These are phyloP conservation scores for Trididemnum clinides DNA, from an alignment of 23 tunicate genomes.

Conservation along the genomic window DNA sequence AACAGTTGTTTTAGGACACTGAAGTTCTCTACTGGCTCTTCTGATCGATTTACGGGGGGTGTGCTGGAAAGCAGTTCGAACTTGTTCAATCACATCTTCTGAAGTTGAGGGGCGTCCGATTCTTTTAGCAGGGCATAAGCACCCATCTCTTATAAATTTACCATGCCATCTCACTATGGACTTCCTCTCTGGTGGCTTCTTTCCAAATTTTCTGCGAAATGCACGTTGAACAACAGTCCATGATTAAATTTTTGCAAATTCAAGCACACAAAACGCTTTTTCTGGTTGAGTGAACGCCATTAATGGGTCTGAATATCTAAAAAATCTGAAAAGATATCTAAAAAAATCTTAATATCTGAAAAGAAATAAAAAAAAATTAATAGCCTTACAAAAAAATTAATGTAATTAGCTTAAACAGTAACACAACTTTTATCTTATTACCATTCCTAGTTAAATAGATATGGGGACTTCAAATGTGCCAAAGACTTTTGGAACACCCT, in stretches of 20 bases:
- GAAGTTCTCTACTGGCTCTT: neutral
- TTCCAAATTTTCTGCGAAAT: constrained; percentile 15
- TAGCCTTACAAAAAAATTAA: constrained; percentile 23
- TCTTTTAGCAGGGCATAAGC: constrained; percentile 9
- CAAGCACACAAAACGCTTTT: constrained; percentile 17
- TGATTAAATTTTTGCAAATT: no score
- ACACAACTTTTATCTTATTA: constrained; percentile 21
- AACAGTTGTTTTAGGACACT: no score
- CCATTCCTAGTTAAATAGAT: constrained; percentile 20
- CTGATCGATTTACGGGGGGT: no score
- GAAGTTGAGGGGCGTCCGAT: constrained; percentile 8
- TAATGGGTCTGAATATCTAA: no score
- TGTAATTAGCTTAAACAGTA: constrained; percentile 12
- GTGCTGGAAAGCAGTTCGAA: no score
- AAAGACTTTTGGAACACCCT: constrained; percentile 32
- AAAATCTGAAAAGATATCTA: no score
- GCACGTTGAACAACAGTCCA: constrained; percentile 18
- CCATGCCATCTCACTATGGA: neutral
- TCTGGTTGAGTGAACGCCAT: constrained; percentile 19
- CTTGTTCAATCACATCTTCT: constrained; percentile 22
- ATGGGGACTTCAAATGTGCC: constrained; percentile 41
- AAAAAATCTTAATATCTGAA: no score
- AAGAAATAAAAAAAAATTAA: constrained; percentile 10
- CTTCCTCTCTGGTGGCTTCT: constrained; percentile 13
- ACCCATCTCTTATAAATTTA: neutral